Base-by-base conservation (phyloP, 2,888 invertebrate genomes). In the Nezara viridula region DNA sequence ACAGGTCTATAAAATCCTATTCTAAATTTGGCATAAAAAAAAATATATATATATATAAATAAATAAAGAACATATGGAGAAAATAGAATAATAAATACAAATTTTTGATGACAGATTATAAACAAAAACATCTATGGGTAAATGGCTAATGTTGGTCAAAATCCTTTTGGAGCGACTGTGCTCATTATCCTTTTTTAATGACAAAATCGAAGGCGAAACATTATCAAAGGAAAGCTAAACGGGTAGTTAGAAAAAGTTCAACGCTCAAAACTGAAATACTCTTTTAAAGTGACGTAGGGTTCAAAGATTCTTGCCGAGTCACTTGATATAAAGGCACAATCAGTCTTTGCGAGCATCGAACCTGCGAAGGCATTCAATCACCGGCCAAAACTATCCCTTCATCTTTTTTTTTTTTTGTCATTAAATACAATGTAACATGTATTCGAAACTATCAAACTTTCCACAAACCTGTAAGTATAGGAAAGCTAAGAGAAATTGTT, bases 281-380 rank as follows among this genome's bases (percentile, higher is more conserved):
- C 81, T 47, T 81, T 81, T 81, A 81, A 44, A n/a, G 44, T 81
- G 44, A 81, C 37, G 44, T 24, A 44, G 40, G 81, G 24, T 81
- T 81, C 44, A 81, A 47, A 81, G 81, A 81, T 37, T 73, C 81
- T n/a, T 81, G 81, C 81, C 24, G 24, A 81, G 81, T 81, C 81
- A 81, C 21, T 24, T 44, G 44, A 47, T 21, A 44, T 81, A 81
- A 81, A 81, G 81, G 81, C 44, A 47, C 44, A 81, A 81, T 81
- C 81, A 81, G n/a, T 47, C 81, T 44, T 40, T 81, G 81, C 81
- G 66, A 37, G 66, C 66, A 73, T 73, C 81, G 44, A 81, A 47
- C 81, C n/a, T 81, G 37, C 77, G 24, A n/a, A 81, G 44, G 44
- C n/a, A 44, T 81, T 44, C 81, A 81, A 81, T 81, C 44, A 81